Percentiles rank a stretch among this genome's conserved stretches.
Evolutionary conservation across 2,797 vertebrate species (phyloP).

Genomic region (Anomalospiza imberbis): DNA sequence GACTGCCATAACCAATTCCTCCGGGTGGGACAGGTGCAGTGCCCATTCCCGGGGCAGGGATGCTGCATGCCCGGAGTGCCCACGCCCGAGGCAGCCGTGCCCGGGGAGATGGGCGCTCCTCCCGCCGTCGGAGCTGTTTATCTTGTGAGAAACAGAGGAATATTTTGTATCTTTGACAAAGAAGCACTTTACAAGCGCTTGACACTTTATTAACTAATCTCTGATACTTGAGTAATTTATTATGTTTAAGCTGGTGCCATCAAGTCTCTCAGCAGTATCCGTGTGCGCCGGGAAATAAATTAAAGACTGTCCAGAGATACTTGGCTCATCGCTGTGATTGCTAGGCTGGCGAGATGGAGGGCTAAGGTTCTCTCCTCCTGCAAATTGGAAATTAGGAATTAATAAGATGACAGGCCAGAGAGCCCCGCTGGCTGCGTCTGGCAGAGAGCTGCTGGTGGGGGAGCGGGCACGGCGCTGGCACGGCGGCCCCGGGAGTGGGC

Average conservation of each 20-base stretch:
- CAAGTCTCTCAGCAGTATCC: constrained; percentile 74
- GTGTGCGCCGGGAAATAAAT: constrained; percentile 74
- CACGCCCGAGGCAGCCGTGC: accelerated
- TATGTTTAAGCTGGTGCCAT: constrained; percentile 79
- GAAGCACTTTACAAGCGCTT: constrained; percentile 67
- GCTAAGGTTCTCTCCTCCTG: constrained; percentile 71
- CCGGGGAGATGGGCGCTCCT: accelerated
- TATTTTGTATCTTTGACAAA: constrained; percentile 67
- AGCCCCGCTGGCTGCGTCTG: not conserved
- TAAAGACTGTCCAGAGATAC: constrained; percentile 76
- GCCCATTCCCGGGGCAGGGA: accelerated
- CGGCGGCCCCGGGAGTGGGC: not conserved
- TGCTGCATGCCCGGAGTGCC: accelerated
- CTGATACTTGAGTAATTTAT: constrained; percentile 78
- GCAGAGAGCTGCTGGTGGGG: not conserved
- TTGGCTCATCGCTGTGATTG: constrained; percentile 75
- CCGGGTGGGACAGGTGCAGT: accelerated
- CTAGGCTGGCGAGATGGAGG: constrained; percentile 69
- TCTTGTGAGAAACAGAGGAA: constrained; percentile 53
- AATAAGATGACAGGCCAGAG: constrained; percentile 63
- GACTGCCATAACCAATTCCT: accelerated
- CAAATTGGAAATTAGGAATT: constrained; percentile 79
- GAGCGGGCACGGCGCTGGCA: not conserved
- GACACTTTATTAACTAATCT: constrained; percentile 81
- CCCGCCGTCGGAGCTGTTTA: not conserved